Conservation (phyloP, 37 sponge, comb jelly and placozoan genomes). For the Bolinopsis microptera region DNA sequence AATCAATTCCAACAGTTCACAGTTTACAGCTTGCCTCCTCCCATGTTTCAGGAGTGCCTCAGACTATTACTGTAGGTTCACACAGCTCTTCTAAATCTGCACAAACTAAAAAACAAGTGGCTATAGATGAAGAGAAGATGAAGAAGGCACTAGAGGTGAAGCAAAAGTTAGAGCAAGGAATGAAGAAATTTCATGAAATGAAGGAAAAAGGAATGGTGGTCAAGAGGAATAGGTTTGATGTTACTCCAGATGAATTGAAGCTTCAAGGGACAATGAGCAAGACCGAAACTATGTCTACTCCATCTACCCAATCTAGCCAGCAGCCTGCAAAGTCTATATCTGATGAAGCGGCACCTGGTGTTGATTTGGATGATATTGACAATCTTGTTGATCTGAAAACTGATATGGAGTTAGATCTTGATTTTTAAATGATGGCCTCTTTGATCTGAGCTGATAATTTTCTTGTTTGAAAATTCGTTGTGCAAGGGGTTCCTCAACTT, state of each 20-base stretch:
- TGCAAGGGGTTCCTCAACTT: background rate
- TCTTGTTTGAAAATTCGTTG: background rate
- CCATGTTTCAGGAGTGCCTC: background rate
- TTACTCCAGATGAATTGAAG: constrained; percentile 13
- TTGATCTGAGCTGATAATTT: too few species aligned
- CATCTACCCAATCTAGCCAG: background rate
- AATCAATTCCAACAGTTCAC: background rate
- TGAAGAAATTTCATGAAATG: background rate
- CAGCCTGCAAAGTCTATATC: background rate
- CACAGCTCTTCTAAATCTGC: background rate
- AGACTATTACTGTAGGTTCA: background rate
- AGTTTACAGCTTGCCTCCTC: constrained; percentile 4
- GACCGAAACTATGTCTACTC: background rate
- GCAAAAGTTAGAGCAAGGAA: background rate
- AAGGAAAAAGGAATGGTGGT: background rate
- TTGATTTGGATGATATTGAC: constrained; percentile 53
- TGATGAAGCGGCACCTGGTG: background rate
- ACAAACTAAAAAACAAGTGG: background rate
- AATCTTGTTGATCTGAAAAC: constrained; percentile 48
- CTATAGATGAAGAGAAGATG: constrained; percentile 53
- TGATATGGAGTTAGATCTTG: constrained; percentile 43
- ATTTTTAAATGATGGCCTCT: background rate
- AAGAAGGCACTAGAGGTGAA: constrained; percentile 5
- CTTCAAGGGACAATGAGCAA: background rate
- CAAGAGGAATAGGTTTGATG: background rate